Percentiles rank a stretch among this genome's conserved stretches.
These are phyloP conservation scores for Achroia grisella DNA, from an alignment of 1,140 invertebrate species.

Conservation along the genomic window DNA sequence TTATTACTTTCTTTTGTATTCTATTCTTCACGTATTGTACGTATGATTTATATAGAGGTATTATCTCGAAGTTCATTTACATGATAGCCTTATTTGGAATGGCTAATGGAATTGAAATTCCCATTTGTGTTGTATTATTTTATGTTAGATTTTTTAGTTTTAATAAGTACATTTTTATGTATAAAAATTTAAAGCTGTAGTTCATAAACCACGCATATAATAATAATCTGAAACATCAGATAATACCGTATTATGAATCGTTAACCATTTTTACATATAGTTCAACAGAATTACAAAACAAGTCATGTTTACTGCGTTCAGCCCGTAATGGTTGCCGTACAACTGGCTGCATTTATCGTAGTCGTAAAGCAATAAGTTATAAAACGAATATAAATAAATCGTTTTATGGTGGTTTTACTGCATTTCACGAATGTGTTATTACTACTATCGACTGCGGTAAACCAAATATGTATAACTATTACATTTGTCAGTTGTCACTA, in stretches of 20 bases:
- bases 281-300: neutral
- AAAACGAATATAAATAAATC: slow-evolving; percentile 41
- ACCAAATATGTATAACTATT: too few species aligned
- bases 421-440: slow-evolving; percentile 28
- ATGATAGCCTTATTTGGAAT: slow-evolving; percentile 17
- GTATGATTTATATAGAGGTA: slow-evolving; percentile 13
- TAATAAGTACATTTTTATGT: too few species aligned
- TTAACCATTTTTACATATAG: too few species aligned
- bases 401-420: slow-evolving; percentile 31
- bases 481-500: too few species aligned
- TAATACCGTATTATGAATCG: neutral
- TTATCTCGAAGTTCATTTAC: too few species aligned
- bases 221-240: too few species aligned
- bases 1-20: slow-evolving; percentile 39
- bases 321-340: slow-evolving; percentile 19
- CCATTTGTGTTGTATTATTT: neutral
- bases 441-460: slow-evolving; percentile 5
- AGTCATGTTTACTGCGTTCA: slow-evolving; percentile 4
- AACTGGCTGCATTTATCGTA: slow-evolving; percentile 29
- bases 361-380: slow-evolving; percentile 41
- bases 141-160: too few species aligned
- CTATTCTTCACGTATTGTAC: slow-evolving; percentile 16
- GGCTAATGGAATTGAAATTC: slow-evolving; percentile 1
- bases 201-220: too few species aligned
- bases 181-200: too few species aligned